These are phyloP conservation scores for Neostethus bicornis DNA, from an alignment of 2,797 vertebrate species.

Conservation along the genomic window DNA sequence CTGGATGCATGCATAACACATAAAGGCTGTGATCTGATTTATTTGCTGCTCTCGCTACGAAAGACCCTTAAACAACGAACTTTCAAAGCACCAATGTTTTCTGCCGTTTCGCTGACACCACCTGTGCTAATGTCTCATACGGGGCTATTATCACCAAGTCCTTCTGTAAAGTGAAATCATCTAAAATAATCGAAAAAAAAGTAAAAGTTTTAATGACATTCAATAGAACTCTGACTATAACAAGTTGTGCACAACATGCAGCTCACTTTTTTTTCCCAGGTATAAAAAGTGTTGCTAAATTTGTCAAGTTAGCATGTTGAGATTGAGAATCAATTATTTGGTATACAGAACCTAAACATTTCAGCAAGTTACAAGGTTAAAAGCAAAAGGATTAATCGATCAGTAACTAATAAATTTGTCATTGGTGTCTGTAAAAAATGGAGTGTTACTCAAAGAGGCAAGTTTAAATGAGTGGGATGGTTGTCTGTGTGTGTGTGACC, in stretches of 20 bases:
- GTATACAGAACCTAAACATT: background rate
- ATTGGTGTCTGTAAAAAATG: background rate
- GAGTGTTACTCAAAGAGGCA: too few relatives aligned
- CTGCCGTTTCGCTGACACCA: conserved; percentile 52
- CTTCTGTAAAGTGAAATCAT: conserved; percentile 42
- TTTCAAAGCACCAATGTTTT: conserved; percentile 60
- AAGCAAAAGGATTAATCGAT: background rate
- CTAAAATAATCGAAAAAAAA: too few relatives aligned
- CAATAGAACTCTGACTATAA: conserved; percentile 14
- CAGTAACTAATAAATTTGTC: background rate
- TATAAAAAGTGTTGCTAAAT: too few relatives aligned
- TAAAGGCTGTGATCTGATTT: conserved; percentile 74
- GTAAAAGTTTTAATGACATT: too few relatives aligned
- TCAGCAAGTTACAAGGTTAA: background rate
- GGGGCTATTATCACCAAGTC: conserved; percentile 64
- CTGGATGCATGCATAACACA: conserved; percentile 73
- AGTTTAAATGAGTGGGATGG: too few relatives aligned
- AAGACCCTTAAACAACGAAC: conserved; percentile 71
- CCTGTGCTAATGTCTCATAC: conserved; percentile 35
- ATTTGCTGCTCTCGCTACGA: conserved; percentile 64
- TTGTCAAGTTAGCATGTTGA: conserved; percentile 1
- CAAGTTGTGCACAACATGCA: conserved; percentile 6
- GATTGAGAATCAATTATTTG: background rate
- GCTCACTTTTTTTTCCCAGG: too few relatives aligned
- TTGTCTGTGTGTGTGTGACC: too few relatives aligned